Percentiles rank a stretch among this genome's conserved stretches.
Evolutionary conservation across 2,113 vertebrate genomes (phyloP).

Genomic region (Mus pahari): DNA sequence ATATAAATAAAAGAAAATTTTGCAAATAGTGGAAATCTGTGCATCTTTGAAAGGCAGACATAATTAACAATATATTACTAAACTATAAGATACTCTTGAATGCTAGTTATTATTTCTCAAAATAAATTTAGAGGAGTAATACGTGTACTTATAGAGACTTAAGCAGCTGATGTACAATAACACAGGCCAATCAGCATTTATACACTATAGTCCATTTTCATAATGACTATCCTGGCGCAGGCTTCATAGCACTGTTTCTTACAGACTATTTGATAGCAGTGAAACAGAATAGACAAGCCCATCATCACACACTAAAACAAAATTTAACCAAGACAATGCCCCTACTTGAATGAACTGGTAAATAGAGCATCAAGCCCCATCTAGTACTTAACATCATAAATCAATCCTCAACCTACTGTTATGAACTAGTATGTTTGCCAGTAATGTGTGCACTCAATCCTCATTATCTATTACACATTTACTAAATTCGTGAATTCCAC

Average conservation of each 20-base stretch:
- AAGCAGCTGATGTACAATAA: not conserved
- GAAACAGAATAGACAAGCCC: not conserved
- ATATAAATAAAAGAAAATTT: slow-evolving; percentile 55
- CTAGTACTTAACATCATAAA: slow-evolving; percentile 24
- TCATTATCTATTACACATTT: slow-evolving; percentile 19
- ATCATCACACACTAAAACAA: slow-evolving; percentile 37
- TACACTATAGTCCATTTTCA: not conserved
- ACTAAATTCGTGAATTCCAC: slow-evolving; percentile 42
- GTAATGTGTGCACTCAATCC: not conserved
- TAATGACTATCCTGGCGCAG: not conserved
- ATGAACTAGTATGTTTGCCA: not conserved
- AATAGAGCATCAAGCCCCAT: slow-evolving; percentile 34
- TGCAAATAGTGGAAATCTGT: slow-evolving; percentile 1
- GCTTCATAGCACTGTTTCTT: not conserved
- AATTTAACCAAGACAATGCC: slow-evolving; percentile 41
- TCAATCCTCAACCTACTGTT: slow-evolving; percentile 4
- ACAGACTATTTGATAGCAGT: not conserved
- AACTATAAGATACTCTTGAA: slow-evolving; percentile 18
- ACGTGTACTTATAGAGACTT: not conserved
- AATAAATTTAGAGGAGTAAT: slow-evolving; percentile 27
- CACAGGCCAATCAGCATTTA: not conserved
- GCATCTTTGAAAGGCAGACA: slow-evolving; percentile 28
- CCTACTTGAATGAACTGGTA: slow-evolving; percentile 40
- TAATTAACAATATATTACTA: slow-evolving; percentile 48
- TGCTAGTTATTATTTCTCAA: slow-evolving; percentile 43